Base-by-base conservation (phyloP, 2,797 vertebrate species). In the Acanthopagrus latus region DNA sequence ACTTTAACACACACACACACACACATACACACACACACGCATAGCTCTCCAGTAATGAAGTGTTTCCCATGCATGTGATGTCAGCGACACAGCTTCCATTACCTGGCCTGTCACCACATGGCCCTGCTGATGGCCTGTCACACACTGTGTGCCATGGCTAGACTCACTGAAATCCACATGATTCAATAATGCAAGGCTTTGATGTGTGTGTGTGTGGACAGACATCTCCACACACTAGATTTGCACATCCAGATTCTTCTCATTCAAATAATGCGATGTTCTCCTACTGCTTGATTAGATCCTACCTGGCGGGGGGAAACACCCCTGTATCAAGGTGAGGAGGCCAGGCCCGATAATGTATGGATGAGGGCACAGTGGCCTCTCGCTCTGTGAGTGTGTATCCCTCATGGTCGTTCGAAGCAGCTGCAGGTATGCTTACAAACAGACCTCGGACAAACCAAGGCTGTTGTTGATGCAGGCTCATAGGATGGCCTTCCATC, bases 61-160 rank as follows among this genome's bases (percentile, higher is more conserved):
- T 88, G 88, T 88, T 82, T 84, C 83, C 60, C 21, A 43, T 77
- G 71, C 52, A n/a, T 76, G 74, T 81, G 73, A 78, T 90, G 88
- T 81, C 78, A 80, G 71, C 51, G 85, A 90, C 91, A 93, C 81
- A 64, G 82, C 91, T 93, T 93, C 84, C 89, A 95, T 94, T 95
- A 94, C 92, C 91, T 82, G 85, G 86, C 78, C 69, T 90, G 91
- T 91, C 92, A 91, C 81, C 41, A 62, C 66, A 83, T 84, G 71
- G 60, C 74, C 64, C 12, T 65, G 75, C 80, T 80, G 85, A 91
- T 66, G 81, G 83, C 88, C 87, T 88, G 91, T 91, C 90, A 91
- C 80, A 85, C 80, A 29, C 80, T 81, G 68, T 86, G 90, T 88
- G 68, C 86, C 84, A 79, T 83, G 82, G 88, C 4, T 54, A 82